Base-by-base conservation (phyloP, 1,140 invertebrate genomes). In the Ceratina australensis region DNA sequence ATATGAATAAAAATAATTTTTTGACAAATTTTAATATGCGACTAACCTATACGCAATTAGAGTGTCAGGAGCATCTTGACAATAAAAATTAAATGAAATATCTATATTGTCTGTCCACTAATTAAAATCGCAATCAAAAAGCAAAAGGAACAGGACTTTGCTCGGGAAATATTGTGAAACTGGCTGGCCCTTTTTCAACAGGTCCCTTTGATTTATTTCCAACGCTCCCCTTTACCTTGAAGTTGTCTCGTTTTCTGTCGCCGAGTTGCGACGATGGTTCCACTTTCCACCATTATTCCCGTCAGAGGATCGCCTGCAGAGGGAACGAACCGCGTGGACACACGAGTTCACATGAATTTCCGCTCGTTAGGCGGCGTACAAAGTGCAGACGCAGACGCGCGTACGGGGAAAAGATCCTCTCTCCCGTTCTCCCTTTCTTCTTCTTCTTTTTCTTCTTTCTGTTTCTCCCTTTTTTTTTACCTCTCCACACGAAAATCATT, bases 281-380 rank as follows among this genome's bases (percentile, higher is more conserved):
- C 47, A 15, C n/a, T 47, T 68, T 3, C 42, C 63, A 42, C 50
- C 54, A 78, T 72, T 56, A 69, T 33, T 24, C 57, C 33, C 49
- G 57, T 78, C 66, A 79, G 67, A 75, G 59, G 80, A 79, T 82
- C 65, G 74, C 59, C 42, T 59, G 24, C 18, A 52, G 79, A 81
- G 26, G 61, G 64, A 78, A 72, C 66, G 49, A 24, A 63, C 28
- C 24, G 64, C 57, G 68, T 42, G 33, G 33, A 42, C 50, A 73
- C 79, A 64, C 81, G 74, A 61, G 75, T 74, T 82, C 81, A 65
- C 79, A 63, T 72, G 81, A 81, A 82, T 82, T 76, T 82, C 69
- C 80, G 65, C 81, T 83, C 81, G 80, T 83, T 83, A 83, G 69
- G 50, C 49, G 26, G 56, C 15, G n/a, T 47, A 83, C 80, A 82